Conservation (phyloP, 1,140 invertebrate genomes). For the Ganaspis sp. region DNA sequence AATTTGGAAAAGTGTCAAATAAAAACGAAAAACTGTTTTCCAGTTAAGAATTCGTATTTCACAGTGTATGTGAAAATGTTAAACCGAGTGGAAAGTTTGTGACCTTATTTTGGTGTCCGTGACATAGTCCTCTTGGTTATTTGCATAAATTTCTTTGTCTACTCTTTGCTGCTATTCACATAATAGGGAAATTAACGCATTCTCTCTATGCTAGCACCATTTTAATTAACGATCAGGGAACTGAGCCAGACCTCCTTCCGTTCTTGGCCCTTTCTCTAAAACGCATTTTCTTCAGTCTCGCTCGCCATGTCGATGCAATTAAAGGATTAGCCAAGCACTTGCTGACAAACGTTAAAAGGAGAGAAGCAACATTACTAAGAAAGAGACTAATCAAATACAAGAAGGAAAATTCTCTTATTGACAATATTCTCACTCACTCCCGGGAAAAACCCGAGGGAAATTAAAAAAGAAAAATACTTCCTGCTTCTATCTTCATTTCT, state of each 20-base stretch:
- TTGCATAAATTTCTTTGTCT: slow-evolving; percentile 25
- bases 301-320: slow-evolving; percentile 69
- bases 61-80: neutral
- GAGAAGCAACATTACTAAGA: neutral
- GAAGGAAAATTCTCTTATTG: slow-evolving; percentile 11
- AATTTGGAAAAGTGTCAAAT: neutral
- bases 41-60: neutral
- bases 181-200: slow-evolving; percentile 24
- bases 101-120: slow-evolving; percentile 5
- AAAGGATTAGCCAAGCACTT: slow-evolving; percentile 65
- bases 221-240: slow-evolving; percentile 66
- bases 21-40: neutral
- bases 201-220: slow-evolving; percentile 36
- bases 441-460: neutral
- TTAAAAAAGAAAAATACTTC: neutral
- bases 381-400: neutral
- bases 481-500: too few relatives aligned
- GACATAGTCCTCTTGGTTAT: slow-evolving; percentile 1
- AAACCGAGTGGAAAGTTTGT: neutral
- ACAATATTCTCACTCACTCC: neutral
- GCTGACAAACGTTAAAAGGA: neutral
- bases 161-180: slow-evolving; percentile 3
- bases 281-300: slow-evolving; percentile 59
- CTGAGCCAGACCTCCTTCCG: neutral
- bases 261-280: neutral